Conservation (phyloP, 2,888 invertebrate genomes). For the Brenthis ino region DNA sequence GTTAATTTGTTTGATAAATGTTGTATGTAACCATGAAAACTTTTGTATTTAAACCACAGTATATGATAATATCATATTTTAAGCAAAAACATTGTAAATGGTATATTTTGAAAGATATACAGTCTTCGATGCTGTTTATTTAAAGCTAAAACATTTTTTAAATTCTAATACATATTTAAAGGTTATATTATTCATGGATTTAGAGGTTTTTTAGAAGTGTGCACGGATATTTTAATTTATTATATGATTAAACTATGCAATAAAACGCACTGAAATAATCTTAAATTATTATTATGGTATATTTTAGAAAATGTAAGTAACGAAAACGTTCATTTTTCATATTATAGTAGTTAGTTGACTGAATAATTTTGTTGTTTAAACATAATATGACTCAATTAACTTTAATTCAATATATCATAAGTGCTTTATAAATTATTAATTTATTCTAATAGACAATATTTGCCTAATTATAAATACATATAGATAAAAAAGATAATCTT, state of each 20-base stretch:
- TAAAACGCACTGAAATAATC: background rate
- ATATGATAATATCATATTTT: conserved; percentile 23
- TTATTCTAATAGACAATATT: conserved; percentile 16
- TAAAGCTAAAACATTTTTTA: conserved; percentile 41
- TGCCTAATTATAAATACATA: conserved; percentile 20
- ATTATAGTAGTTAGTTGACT: too few species aligned
- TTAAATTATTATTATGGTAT: background rate
- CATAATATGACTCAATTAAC: background rate
- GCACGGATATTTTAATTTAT: too few species aligned
- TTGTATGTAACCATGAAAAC: conserved; percentile 43
- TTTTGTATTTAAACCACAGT: conserved; percentile 41
- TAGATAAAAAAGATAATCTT: conserved; percentile 24
- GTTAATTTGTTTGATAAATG: conserved; percentile 44
- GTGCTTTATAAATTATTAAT: conserved; percentile 5
- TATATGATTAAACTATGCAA: background rate
- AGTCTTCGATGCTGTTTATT: conserved; percentile 50
- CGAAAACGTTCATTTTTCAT: too few species aligned
- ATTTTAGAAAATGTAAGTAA: too few species aligned
- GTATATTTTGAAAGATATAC: conserved; percentile 41
- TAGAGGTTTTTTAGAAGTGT: background rate
- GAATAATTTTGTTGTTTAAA: background rate
- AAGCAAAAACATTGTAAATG: conserved; percentile 27
- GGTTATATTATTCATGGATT: background rate
- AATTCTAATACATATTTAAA: conserved; percentile 19
- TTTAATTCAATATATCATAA: conserved; percentile 4